phyloP scores from a whole-genome alignment of 92 coral and sea anemone species.

The Porites divaricata region DNA sequence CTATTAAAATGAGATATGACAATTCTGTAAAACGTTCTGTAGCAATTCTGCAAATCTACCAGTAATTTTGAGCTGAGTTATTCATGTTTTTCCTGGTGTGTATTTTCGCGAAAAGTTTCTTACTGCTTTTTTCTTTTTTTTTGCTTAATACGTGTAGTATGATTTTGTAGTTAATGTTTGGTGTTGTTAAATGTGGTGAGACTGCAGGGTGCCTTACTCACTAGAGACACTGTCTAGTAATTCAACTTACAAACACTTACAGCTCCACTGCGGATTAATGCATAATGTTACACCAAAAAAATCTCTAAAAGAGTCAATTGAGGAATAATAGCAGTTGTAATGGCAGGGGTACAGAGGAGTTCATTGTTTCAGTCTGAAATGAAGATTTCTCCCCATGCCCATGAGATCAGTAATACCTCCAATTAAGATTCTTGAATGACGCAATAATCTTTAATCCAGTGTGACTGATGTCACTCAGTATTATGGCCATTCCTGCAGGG shows the following conservation, averaged over 20 bases:
- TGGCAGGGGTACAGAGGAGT: neutral
- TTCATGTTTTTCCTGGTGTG: no score
- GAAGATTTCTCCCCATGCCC: neutral
- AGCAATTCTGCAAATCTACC: no score
- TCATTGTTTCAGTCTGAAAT: neutral
- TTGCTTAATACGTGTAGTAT: no score
- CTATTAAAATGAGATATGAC: no score
- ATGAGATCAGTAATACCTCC: constrained; percentile 41
- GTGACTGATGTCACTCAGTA: constrained; percentile 23
- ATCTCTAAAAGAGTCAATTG: neutral
- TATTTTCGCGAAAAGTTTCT: no score
- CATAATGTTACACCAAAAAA: neutral
- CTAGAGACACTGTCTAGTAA: neutral
- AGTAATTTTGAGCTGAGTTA: no score
- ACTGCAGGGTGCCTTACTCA: neutral
- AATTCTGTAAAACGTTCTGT: no score
- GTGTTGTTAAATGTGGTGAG: neutral
- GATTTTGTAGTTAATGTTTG: no score
- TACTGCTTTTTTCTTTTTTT: no score
- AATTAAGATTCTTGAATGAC: constrained; percentile 17
- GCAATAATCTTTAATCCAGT: constrained; percentile 30
- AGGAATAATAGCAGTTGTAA: neutral
- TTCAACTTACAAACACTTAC: neutral
- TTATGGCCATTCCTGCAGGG: constrained; percentile 22
- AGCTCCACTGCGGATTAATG: neutral